Conservation (phyloP, 2,113 vertebrate genomes). For the Chauna torquata region DNA sequence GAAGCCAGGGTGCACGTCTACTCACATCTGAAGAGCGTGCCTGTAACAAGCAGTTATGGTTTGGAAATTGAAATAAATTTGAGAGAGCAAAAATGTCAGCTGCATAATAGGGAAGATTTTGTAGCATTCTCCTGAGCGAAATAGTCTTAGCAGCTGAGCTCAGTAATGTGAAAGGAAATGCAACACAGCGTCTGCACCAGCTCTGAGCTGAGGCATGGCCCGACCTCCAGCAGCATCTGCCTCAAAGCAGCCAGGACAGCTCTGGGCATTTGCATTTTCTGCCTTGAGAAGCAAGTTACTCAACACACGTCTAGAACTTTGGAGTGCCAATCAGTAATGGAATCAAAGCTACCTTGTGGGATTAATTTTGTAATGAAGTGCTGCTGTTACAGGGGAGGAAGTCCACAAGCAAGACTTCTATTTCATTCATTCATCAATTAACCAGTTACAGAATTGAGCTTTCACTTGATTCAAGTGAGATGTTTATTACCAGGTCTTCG, state of each 20-base stretch:
- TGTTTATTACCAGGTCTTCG: not conserved
- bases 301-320: not conserved
- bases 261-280: not conserved
- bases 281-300: not conserved
- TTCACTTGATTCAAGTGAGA: not conserved
- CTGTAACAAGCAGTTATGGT: not conserved
- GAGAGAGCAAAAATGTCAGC: not conserved
- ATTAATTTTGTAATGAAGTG: not conserved
- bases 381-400: not conserved
- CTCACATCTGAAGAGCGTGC: rapidly evolving
- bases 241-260: not conserved
- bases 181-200: rapidly evolving
- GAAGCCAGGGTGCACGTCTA: not conserved
- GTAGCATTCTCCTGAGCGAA: not conserved
- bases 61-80: not conserved
- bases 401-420: not conserved
- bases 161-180: not conserved
- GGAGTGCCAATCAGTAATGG: not conserved
- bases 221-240: not conserved
- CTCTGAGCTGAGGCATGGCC: not conserved
- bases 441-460: not conserved
- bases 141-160: not conserved
- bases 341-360: not conserved
- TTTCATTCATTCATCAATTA: not conserved
- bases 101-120: not conserved